Conservation (phyloP, 1,140 invertebrate species). For the Rhopalosiphum padi region DNA sequence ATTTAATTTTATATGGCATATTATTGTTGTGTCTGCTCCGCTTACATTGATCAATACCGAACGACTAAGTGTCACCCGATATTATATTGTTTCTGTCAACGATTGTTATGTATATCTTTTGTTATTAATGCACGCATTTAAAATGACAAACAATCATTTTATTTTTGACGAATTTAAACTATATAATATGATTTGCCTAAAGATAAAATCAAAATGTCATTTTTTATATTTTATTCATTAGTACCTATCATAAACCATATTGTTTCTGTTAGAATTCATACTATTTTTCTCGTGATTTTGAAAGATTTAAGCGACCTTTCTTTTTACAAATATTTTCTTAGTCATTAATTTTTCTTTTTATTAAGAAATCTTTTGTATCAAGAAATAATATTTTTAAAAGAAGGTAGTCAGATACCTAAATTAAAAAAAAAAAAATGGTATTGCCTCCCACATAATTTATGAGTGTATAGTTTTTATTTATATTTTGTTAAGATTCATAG, state of each 20-base stretch:
- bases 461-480: background rate
- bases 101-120: background rate
- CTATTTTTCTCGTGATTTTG: background rate
- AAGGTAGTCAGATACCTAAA: background rate
- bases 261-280: background rate
- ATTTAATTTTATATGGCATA: background rate
- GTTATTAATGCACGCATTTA: background rate
- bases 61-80: background rate
- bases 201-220: background rate
- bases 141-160: background rate
- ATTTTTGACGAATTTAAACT: background rate
- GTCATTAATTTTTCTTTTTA: background rate
- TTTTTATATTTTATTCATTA: constrained; percentile 17
- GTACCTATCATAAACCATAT: background rate
- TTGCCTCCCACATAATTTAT: background rate
- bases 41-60: background rate
- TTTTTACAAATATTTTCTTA: constrained; percentile 1
- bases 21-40: background rate
- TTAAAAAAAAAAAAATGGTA: background rate
- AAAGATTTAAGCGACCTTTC: background rate
- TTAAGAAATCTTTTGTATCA: background rate
- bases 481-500: background rate
- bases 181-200: background rate
- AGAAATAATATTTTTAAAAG: background rate
- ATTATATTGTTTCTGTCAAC: background rate